Evolutionary conservation across 2,888 invertebrate species (phyloP), one percentile per base, ranked within the genome.

Genomic region (Eupithecia vulgata): DNA sequence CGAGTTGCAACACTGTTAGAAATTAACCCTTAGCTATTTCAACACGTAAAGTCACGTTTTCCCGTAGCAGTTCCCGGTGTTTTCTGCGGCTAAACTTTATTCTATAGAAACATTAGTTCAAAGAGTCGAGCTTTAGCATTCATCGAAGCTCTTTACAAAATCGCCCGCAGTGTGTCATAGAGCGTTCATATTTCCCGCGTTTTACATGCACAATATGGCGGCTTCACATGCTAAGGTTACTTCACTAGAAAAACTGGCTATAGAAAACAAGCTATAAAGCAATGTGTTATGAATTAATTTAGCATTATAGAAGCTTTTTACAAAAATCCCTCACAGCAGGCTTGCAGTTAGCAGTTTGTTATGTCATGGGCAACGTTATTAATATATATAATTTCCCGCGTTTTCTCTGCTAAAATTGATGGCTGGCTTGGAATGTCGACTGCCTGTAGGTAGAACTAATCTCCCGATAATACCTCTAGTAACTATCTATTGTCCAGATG

Each of bases 201-300:
- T 94, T 94, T 92, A 91, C 93, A 93, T 92, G 91, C 89, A 93
- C 90, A 93, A 93, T 92, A 90, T 91, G 64, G 64, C 64, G 37
- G 17, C 62, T 35, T 34, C 17, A 34, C 64, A 40, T 64, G 35
- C n/a, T 40, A 37, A 37, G 21, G 35, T 64, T 37, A 40, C 25
- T 64, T 64, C 64, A 64, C 37, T 62, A 52, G 21, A 48, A 48
- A 48, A 21, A 4, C 10, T 52, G 21, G 21, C 48, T 2, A 48
- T 48, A 48, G 48, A 48, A 48, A 48, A 48, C n/a, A 48, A 8
- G 48, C n/a, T n/a, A 3, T 52, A 21, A 15, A 52, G 21, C 48
- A 52, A 52, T 21, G 48, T 10, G 48, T 52, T 52, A 21, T 52
- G 48, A 21, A n/a, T 52, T 8, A 48, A 48, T 48, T 48, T n/a